Percentiles rank a stretch among this genome's conserved stretches.
These are phyloP conservation scores for Clangula hyemalis DNA, from an alignment of 2,797 vertebrate genomes.

Conservation along the genomic window DNA sequence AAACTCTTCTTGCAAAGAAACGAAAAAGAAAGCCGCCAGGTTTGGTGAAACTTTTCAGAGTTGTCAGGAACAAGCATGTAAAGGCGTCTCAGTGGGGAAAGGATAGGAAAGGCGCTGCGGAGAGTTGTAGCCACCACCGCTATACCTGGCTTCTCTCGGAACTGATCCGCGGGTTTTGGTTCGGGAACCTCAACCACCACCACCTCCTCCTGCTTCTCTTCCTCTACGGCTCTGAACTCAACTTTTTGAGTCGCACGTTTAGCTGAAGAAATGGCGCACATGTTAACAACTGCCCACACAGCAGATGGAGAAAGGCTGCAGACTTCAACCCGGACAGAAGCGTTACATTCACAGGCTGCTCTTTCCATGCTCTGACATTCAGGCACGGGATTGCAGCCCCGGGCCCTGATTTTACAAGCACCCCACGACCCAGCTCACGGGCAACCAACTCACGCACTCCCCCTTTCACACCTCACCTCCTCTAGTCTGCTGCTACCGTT, in stretches of 20 bases:
- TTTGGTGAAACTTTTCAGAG: slow-evolving; percentile 30
- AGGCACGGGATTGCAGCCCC: neutral
- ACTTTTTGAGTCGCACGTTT: slow-evolving; percentile 82
- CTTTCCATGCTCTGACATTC: neutral
- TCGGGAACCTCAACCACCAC: slow-evolving; percentile 75
- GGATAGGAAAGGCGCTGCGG: slow-evolving; percentile 61
- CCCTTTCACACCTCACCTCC: neutral
- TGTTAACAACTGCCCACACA: slow-evolving; percentile 43
- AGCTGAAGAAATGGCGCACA: slow-evolving; percentile 79
- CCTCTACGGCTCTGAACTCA: slow-evolving; percentile 74
- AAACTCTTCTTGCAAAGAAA: slow-evolving; percentile 25
- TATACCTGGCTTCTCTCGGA: slow-evolving; percentile 77
- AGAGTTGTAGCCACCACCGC: slow-evolving; percentile 64
- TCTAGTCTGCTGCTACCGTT: neutral
- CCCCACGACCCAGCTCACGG: neutral
- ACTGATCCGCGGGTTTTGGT: slow-evolving; percentile 67
- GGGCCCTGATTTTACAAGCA: neutral
- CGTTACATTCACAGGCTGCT: neutral
- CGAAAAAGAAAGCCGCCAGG: neutral
- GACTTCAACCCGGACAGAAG: neutral
- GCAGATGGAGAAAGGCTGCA: neutral
- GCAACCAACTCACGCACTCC: neutral
- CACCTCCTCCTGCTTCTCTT: slow-evolving; percentile 76
- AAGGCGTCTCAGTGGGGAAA: neutral
- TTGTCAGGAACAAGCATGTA: neutral